Conservation (phyloP, 2,797 vertebrate species). For the Anguilla obscura region DNA sequence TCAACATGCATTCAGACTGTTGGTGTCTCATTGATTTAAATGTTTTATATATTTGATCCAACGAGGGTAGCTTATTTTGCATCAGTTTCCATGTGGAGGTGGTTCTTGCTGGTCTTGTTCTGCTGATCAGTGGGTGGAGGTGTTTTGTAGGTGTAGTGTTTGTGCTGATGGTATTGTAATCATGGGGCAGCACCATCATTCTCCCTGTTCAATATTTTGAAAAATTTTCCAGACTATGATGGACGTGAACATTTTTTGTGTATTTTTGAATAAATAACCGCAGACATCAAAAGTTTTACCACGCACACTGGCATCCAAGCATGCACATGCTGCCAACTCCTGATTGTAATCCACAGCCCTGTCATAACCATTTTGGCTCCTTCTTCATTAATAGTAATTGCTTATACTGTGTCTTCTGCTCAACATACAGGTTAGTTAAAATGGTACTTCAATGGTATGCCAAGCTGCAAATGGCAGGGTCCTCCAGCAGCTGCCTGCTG, state of each 20-base stretch:
- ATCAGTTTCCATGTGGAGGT: neutral
- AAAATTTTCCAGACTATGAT: no score
- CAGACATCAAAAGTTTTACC: no score
- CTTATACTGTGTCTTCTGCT: neutral
- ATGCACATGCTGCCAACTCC: no score
- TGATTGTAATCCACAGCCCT: no score
- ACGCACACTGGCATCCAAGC: no score
- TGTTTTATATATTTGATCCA: no score
- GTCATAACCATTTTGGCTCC: neutral
- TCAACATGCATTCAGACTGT: constrained; percentile 3
- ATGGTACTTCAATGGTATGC: no score
- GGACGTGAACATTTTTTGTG: no score
- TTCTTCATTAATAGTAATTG: neutral
- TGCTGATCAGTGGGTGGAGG: neutral
- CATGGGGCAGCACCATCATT: neutral
- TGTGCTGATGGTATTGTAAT: neutral
- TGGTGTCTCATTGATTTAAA: neutral
- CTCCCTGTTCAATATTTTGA: no score
- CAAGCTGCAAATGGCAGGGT: no score
- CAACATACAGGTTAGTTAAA: neutral
- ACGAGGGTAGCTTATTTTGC: neutral
- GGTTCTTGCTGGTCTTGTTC: neutral
- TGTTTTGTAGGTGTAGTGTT: neutral
- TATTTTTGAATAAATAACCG: no score
- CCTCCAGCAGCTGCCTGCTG: no score